Evolutionary conservation across 2,797 vertebrate genomes (phyloP), one percentile per base, ranked within the genome.

Genomic region (Dryobates pubescens): DNA sequence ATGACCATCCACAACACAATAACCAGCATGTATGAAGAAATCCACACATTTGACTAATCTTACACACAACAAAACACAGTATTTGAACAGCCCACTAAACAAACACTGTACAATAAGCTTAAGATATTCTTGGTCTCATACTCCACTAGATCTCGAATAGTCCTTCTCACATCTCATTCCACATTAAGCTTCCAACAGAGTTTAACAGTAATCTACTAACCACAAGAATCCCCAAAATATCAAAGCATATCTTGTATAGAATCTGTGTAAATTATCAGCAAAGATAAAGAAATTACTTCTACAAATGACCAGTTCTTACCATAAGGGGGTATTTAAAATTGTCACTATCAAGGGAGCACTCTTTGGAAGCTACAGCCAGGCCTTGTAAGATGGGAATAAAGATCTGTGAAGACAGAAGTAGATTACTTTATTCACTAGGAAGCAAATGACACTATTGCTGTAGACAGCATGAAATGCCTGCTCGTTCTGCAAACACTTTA

Each of bases 311-410:
- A n/a, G 58, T 30, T 23, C 98, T 98, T 98, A 99, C 99, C 99
- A 99, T 99, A 64, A 99, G 98, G 32, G 99, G 99, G 71, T 99
- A 99, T 97, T 99, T 99, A 96, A 99, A 99, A 97, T 99, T 99
- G 97, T 99, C 99, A 82, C 98, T 99, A 89, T 99, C 99, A 30
- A 99, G 98, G 89, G 99, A 99, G 97, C 99, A 99, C 97, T 99
- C 99, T 98, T 99, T 99, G 92, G 99, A 99, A 96, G 99, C 99
- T 92, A 98, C 97, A 92, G 98, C 98, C 94, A 99, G 97, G 72
- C 99, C 99, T 97, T 99, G 98, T 94, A 99, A 98, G 95, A 99
- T 98, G 64, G 99, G 99, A 97, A 98, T 97, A 94, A 99, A 99
- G 93, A 99, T 99, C 99, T 99, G 97, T 29, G 97, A 93, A 96